Base-by-base conservation (phyloP, 2,888 invertebrate species). In the Allophyes oxyacanthae region DNA sequence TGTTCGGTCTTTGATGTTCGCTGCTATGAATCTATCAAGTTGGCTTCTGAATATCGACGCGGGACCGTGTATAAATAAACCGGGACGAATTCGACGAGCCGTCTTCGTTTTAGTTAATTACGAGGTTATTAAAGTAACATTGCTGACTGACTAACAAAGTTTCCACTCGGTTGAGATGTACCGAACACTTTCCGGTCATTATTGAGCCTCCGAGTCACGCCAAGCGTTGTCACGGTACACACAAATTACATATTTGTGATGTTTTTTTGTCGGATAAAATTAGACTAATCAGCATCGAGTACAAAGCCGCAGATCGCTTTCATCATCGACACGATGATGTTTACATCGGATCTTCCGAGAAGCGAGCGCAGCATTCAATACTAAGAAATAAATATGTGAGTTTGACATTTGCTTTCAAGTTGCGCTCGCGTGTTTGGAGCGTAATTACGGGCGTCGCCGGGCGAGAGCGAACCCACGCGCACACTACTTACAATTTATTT, bases 331-430 rank as follows among this genome's bases (percentile, higher is more conserved):
- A 92, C 80, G 89, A 86, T 89, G 89, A 88, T 94, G 93, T 94
- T 93, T 94, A 93, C 90, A 85, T 82, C 84, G 87, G 81, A 85
- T 87, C 86, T 94, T 93, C 93, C 84, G 84, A 91, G 93, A 94
- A 93, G 77, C 88, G 85, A 81, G 84, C 85, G 86, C 89, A 86
- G 84, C 88, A 90, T 94, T 92, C 94, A 92, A 94, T 94, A 94
- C 94, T 92, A 90, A 92, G 94, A 94, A 94, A 93, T 94, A 94
- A 92, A 94, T 94, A 92, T 92, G 92, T 92, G 91, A 91, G 91
- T 91, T 94, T 94, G 94, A 94, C 92, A 94, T 94, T 92, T 91
- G 93, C 94, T 94, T 94, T 94, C 92, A 94, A 93, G 93, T 91
- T 86, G 77, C 60, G 79, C 88, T 92, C 83, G 92, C 91, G 91